Base-by-base conservation (phyloP, 1,140 invertebrate species). In the Pseudachorutes palmiensis region DNA sequence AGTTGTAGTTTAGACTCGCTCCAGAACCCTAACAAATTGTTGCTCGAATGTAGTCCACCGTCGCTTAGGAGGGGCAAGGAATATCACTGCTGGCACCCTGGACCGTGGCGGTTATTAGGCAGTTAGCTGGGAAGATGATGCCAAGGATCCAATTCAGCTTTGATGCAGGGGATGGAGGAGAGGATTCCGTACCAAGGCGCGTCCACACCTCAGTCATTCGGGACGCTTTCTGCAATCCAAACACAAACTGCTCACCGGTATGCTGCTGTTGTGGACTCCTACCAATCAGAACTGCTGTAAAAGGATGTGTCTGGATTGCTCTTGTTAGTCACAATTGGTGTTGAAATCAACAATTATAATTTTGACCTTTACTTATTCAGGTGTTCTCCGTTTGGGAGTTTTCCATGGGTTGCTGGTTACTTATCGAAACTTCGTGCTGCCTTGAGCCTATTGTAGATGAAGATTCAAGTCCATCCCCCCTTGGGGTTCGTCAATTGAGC, bases 211-310 rank as follows among this genome's bases (percentile, higher is more conserved):
- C 51, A 16, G 12, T 55, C 24, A 24, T 55, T 55, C 51, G 24
- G 24, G 51, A 55, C 24, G 24, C 51, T 24, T 55, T 55, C 51
- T 55, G 51, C 24, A 55, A 55, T 55, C 51, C 51, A 24, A 55
- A 55, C 24, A 55, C 51, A 19, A 55, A 55, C 24, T 55, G 51
- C 51, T 55, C 51, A 55, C 51, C 51, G 3, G 51, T 55, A 5
- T 55, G 51, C 51, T 55, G 51, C 51, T 55, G 51, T 22, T 55
- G 51, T 26, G 51, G 51, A 5, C 51, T 55, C 51, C 51, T 55
- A 3, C 51, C 51, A 55, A 55, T 55, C 24, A 9, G 24, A 5
- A 55, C 24, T 55, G 51, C 51, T 26, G 51, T 55, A 9, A 55
- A 55, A 24, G 51, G 51, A 5, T 9, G 9, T 26, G 12, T 55